Percentiles rank a stretch among this genome's conserved stretches.
Conservation (phyloP, 2,113 vertebrate genomes). For the Lasiurus cinereus region DNA sequence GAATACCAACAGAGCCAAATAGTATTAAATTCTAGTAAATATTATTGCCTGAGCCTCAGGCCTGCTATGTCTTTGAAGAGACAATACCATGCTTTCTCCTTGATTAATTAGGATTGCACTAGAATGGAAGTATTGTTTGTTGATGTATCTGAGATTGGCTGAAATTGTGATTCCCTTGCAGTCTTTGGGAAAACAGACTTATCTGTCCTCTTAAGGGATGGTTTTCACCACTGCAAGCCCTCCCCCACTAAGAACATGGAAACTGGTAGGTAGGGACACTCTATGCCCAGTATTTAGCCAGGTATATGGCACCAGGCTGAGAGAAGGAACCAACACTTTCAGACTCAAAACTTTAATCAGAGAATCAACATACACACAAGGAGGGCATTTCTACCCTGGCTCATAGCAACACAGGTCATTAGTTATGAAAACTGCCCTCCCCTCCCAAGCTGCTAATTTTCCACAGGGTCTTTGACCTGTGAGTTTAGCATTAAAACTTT, state of each 20-base stretch:
- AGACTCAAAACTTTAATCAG: conserved; percentile 68
- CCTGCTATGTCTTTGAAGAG: not conserved
- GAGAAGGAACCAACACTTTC: not conserved
- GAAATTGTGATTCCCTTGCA: not conserved
- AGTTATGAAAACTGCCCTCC: not conserved
- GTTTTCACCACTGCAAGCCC: not conserved
- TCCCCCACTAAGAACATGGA: not conserved
- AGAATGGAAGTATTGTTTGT: not conserved
- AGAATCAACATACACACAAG: not conserved
- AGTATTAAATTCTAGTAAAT: not conserved
- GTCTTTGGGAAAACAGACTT: not conserved
- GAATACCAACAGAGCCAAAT: not conserved
- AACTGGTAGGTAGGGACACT: not conserved
- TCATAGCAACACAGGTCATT: not conserved
- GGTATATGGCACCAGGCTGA: not conserved
- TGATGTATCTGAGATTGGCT: not conserved
- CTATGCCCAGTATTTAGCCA: not conserved
- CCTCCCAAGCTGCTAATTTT: not conserved
- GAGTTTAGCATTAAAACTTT: not conserved
- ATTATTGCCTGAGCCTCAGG: not conserved
- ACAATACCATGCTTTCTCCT: not conserved
- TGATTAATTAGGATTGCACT: not conserved
- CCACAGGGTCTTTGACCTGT: not conserved
- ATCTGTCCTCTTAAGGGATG: not conserved
- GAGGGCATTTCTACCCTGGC: not conserved